A percentile compares a stretch with the other conserved stretches of the same genome.
Conservation (phyloP, 2,113 vertebrate species). For the Phyllopteryx taeniolatus region DNA sequence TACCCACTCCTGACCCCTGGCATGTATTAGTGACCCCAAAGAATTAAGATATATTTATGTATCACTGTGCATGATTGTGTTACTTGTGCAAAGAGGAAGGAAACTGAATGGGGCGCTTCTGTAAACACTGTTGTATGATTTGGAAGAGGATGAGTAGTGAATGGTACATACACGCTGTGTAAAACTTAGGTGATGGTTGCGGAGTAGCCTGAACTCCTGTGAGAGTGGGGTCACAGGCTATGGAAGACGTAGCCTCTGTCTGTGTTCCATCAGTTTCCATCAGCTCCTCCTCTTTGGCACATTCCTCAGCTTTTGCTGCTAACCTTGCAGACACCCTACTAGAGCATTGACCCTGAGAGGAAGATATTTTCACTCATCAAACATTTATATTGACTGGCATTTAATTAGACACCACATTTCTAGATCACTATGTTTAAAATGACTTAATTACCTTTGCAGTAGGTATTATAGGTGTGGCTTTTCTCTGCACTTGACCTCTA, state of each 20-base stretch:
- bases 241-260: conserved; percentile 65
- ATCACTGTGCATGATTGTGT: conserved; percentile 28
- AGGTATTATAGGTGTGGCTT: conserved; percentile 62
- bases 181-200: conserved; percentile 81
- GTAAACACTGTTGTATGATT: conserved; percentile 29
- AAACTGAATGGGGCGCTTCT: conserved; percentile 16
- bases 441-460: conserved; percentile 71
- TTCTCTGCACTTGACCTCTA: conserved; percentile 69
- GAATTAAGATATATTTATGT: conserved; percentile 1
- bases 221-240: conserved; percentile 87
- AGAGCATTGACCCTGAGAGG: conserved; percentile 52
- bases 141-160: conserved; percentile 73
- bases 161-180: conserved; percentile 92
- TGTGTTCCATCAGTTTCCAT: conserved; percentile 48
- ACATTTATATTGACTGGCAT: not conserved
- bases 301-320: conserved; percentile 73
- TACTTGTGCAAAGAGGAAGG: conserved; percentile 15
- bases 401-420: not conserved
- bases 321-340: conserved; percentile 51
- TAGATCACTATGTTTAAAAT: not conserved
- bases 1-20: conserved; percentile 60
- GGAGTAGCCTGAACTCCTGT: conserved; percentile 84
- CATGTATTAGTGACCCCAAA: conserved; percentile 34
- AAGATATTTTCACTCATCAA: conserved; percentile 26
- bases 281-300: conserved; percentile 58